Evolutionary conservation across 2,888 invertebrate genomes (phyloP).

Genomic region (Zonitis immaculata): DNA sequence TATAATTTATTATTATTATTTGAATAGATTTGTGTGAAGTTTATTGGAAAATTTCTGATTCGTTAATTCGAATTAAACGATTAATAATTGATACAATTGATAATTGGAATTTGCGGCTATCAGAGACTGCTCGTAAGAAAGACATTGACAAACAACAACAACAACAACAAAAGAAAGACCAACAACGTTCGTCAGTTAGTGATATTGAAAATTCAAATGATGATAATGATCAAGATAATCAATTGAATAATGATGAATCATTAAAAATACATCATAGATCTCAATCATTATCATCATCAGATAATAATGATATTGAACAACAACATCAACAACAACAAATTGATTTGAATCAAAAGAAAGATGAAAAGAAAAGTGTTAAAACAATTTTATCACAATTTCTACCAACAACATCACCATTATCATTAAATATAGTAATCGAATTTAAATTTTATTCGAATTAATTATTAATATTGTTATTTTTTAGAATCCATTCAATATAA

Average conservation of each 20-base stretch:
- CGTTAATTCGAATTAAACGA: constrained; percentile 60
- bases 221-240: constrained; percentile 5
- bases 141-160: constrained; percentile 33
- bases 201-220: constrained; percentile 35
- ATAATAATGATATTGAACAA: constrained; percentile 41
- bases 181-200: constrained; percentile 6
- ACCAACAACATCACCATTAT: constrained; percentile 52
- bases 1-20: no score
- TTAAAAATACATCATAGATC: constrained; percentile 47
- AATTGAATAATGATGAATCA: constrained; percentile 22
- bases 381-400: constrained; percentile 64
- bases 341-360: constrained; percentile 48
- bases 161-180: background rate
- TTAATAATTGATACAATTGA: constrained; percentile 65
- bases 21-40: no score
- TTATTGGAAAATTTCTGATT: constrained; percentile 56
- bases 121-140: constrained; percentile 41
- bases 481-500: constrained; percentile 57
- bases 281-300: constrained; percentile 42
- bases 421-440: constrained; percentile 44
- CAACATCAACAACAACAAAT: no score
- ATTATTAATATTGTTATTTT: constrained; percentile 44
- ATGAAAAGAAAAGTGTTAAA: constrained; percentile 61
- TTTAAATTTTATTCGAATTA: constrained; percentile 24
- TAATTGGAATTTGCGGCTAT: constrained; percentile 62